These are phyloP conservation scores for Charadrius vociferus DNA, from an alignment of 2,113 vertebrate genomes.

Conservation along the genomic window DNA sequence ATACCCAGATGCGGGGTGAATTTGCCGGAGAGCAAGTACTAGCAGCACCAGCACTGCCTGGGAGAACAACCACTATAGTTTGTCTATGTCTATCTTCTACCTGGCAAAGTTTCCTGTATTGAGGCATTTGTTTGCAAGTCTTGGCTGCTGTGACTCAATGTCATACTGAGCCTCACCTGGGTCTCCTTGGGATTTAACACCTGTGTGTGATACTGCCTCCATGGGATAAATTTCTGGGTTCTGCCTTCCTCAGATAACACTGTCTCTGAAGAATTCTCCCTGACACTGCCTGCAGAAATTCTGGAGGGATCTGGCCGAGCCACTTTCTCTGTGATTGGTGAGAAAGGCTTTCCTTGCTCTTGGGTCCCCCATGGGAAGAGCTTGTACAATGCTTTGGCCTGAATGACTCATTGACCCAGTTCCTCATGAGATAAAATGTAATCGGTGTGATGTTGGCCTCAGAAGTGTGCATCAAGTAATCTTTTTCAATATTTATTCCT, in stretches of 20 bases:
- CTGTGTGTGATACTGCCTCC: background rate
- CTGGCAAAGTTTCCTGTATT: background rate
- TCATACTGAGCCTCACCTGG: background rate
- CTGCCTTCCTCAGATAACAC: conserved; percentile 40
- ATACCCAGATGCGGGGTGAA: background rate
- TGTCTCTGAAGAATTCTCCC: conserved; percentile 40
- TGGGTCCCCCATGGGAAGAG: background rate
- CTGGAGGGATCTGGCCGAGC: conserved; percentile 48
- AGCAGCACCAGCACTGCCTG: background rate
- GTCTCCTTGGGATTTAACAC: background rate
- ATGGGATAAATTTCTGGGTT: background rate
- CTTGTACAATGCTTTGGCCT: background rate
- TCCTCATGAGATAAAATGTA: background rate
- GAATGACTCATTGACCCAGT: background rate
- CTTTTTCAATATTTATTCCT: background rate
- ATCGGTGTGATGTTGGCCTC: background rate
- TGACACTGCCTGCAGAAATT: conserved; percentile 48
- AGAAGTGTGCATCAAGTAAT: background rate
- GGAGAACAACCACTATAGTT: background rate
- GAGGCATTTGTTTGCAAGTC: background rate
- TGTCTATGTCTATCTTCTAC: background rate
- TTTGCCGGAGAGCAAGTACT: background rate
- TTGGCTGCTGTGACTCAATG: background rate
- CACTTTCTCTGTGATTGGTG: conserved; percentile 45
- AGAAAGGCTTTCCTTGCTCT: background rate